These are phyloP conservation scores for Mastomys coucha DNA, from an alignment of 2,113 vertebrate species.

Conservation along the genomic window DNA sequence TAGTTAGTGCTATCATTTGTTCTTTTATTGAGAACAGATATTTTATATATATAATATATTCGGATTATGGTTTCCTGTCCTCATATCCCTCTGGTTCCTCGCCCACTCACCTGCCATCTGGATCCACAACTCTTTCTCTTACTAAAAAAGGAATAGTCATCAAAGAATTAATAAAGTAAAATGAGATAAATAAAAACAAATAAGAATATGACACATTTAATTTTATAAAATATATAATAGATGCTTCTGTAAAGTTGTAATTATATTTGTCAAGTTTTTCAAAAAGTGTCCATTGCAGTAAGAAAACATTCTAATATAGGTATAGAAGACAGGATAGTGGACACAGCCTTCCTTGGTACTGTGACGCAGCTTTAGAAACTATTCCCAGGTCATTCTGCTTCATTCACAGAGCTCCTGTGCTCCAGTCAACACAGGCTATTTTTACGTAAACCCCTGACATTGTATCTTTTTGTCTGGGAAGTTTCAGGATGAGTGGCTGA, in stretches of 20 bases:
- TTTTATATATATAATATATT: background rate
- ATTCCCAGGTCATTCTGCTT: background rate
- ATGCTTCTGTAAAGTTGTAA: background rate
- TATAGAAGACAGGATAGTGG: background rate
- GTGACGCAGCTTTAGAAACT: background rate
- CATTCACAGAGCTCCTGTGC: background rate
- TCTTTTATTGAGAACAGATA: background rate
- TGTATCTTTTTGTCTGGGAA: background rate
- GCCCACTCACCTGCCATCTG: background rate
- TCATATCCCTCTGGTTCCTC: background rate
- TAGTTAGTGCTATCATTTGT: background rate
- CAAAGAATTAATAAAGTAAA: background rate
- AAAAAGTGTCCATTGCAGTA: background rate
- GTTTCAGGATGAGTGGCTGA: constrained; percentile 1
- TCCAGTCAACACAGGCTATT: background rate
- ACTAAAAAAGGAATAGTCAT: background rate
- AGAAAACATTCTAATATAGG: background rate
- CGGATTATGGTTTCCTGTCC: background rate
- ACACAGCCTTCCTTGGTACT: too few relatives aligned
- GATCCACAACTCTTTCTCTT: background rate
- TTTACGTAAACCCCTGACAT: background rate
- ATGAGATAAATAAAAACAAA: background rate
- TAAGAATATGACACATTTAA: background rate
- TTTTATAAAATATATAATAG: background rate
- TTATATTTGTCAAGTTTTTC: background rate